Evolutionary conservation across 1,140 invertebrate genomes (phyloP).

Genomic region (Tribolium castaneum): DNA sequence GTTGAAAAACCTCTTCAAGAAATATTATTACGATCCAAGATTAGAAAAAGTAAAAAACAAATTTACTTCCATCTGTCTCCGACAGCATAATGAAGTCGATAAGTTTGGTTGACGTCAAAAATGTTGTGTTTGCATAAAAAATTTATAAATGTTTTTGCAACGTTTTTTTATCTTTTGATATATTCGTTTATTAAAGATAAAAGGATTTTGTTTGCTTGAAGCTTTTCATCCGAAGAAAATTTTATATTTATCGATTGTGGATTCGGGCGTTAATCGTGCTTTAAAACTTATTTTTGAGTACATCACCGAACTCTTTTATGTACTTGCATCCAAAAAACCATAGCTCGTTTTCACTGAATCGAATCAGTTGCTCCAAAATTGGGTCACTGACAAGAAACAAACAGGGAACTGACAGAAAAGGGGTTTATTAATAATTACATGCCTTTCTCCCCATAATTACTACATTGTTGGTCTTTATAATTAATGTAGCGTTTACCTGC

Average conservation of each 20-base stretch:
- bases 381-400: background rate
- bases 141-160: background rate
- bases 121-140: background rate
- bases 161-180: background rate
- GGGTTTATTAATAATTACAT: background rate
- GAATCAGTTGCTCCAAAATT: background rate
- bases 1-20: background rate
- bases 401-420: background rate
- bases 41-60: background rate
- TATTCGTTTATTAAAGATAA: background rate
- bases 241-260: background rate
- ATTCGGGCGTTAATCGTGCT: background rate
- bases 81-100: background rate
- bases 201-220: background rate
- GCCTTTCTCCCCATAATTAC: background rate
- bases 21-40: background rate
- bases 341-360: background rate
- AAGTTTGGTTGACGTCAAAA: background rate
- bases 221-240: background rate
- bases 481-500: background rate
- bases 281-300: background rate
- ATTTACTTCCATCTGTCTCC: background rate
- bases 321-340: background rate
- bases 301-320: background rate
- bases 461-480: background rate